Evolutionary conservation across 2,888 invertebrate species (phyloP).

Genomic region (Colostygia pectinataria): DNA sequence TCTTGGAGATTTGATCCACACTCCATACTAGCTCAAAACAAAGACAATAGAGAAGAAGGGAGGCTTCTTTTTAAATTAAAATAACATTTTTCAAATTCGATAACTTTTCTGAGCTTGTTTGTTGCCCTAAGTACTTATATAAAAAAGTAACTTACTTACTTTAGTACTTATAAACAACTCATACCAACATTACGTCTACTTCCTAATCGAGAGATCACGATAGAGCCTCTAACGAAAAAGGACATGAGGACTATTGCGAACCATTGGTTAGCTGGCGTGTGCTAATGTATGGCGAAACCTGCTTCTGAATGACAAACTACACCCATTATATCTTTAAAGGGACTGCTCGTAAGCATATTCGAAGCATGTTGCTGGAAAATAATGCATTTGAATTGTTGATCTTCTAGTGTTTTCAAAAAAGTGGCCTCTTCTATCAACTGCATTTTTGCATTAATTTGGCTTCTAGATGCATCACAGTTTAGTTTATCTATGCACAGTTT

Average conservation of each 20-base stretch:
- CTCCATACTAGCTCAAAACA: too few species aligned
- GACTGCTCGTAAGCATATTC: conserved; percentile 13
- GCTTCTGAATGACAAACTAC: conserved; percentile 34
- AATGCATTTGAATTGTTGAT: conserved; percentile 14
- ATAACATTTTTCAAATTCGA: too few species aligned
- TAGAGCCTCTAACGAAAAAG: conserved; percentile 57
- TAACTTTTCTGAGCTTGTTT: conserved; percentile 27
- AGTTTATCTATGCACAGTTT: too few species aligned
- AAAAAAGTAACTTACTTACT: too few species aligned
- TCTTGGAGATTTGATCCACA: too few species aligned
- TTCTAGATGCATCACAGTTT: neutral
- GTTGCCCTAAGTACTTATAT: too few species aligned
- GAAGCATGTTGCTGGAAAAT: conserved; percentile 2
- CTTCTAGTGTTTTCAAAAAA: neutral
- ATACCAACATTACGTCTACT: conserved; percentile 43
- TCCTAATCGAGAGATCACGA: conserved; percentile 76
- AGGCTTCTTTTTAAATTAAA: too few species aligned
- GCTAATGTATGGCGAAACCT: conserved; percentile 57
- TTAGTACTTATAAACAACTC: conserved; percentile 42
- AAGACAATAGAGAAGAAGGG: too few species aligned
- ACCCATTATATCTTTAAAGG: conserved; percentile 20
- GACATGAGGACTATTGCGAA: conserved; percentile 47
- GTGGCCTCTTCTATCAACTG: neutral
- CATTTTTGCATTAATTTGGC: conserved; percentile 4
- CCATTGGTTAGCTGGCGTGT: conserved; percentile 52